Evolutionary conservation across 2,888 invertebrate genomes (phyloP).

Genomic region (Noctua pronuba): DNA sequence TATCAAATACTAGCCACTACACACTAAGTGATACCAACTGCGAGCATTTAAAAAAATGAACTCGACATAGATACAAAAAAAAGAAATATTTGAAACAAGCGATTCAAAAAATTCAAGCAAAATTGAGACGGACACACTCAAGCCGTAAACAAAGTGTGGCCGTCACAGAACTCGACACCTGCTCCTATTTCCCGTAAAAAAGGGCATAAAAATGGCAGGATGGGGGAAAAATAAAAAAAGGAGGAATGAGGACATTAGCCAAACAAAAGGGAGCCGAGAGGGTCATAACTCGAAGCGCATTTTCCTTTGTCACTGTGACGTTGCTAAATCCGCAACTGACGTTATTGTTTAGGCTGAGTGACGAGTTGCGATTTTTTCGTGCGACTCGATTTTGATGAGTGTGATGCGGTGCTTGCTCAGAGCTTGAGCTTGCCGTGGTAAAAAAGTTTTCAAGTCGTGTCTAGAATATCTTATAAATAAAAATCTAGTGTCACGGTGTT

Average conservation of each 20-base stretch:
- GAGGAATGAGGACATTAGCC: constrained; percentile 80
- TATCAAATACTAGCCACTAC: constrained; percentile 41
- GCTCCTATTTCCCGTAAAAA: constrained; percentile 73
- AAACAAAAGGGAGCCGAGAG: constrained; percentile 86
- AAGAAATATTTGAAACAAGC: constrained; percentile 46
- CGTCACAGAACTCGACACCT: constrained; percentile 81
- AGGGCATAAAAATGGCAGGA: constrained; percentile 74
- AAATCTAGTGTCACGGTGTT: no score
- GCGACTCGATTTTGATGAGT: constrained; percentile 27
- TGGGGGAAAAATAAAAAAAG: constrained; percentile 71
- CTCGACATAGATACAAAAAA: constrained; percentile 13
- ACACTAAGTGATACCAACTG: constrained; percentile 31
- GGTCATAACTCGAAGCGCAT: constrained; percentile 86
- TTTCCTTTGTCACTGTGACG: constrained; percentile 86
- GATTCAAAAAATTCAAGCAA: constrained; percentile 69
- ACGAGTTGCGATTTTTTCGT: constrained; percentile 51
- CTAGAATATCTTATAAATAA: no score
- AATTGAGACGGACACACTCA: constrained; percentile 75
- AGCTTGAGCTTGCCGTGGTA: background rate
- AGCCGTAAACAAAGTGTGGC: constrained; percentile 76
- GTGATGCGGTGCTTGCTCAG: background rate
- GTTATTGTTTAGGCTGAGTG: constrained; percentile 79
- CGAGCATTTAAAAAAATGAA: constrained; percentile 39
- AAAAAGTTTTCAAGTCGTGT: background rate
- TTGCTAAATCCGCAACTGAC: constrained; percentile 83